Base-by-base conservation (phyloP, 2,113 vertebrate genomes). In the Excalfactoria chinensis region DNA sequence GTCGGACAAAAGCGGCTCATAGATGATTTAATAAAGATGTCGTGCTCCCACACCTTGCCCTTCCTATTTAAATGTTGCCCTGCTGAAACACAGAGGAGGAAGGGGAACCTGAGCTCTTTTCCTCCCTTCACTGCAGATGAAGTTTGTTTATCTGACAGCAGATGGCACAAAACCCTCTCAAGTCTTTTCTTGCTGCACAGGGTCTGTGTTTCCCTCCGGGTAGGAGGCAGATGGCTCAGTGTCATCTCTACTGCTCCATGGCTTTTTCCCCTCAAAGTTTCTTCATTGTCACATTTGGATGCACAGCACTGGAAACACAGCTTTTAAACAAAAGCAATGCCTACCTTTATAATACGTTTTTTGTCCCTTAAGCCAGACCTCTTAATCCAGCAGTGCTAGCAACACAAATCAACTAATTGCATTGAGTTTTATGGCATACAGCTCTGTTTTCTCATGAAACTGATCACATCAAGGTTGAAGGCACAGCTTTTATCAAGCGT, bases 11-110 rank as follows among this genome's bases (percentile, higher is more conserved):
- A 82, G 11, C 0, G 28, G 64, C 75, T 91, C 17, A 0, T 1
- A 18, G 63, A 10, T 76, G 89, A 86, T 86, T 96, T 66, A 91
- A 93, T 94, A 83, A 95, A 95, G 64, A 63, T 15, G 26, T 73
- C 64, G 3, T 21, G 1, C 73, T 9, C 40, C 43, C 51, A 16
- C 35, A 58, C 23, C 51, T 44, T 37, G 62, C 26, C 60, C 32
- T 76, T 69, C 63, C 60, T 34, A 28, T 17, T 69, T 40, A 46
- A 18, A 1, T 15, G 60, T 44, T 23, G 48, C 34, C 48, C 63
- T 35, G n/a, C 67, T 21, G 43, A 30, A 48, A 17, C 44, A 55
- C 5, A 8, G 53, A 76, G 25, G 25, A n/a, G n/a, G 46, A 59
- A 43, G 18, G 49, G 11, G 19, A 11, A n/a, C 35, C 4, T 0